Evolutionary conservation across 2,113 vertebrate genomes (phyloP).

Genomic region (Chaenogobius annularis): DNA sequence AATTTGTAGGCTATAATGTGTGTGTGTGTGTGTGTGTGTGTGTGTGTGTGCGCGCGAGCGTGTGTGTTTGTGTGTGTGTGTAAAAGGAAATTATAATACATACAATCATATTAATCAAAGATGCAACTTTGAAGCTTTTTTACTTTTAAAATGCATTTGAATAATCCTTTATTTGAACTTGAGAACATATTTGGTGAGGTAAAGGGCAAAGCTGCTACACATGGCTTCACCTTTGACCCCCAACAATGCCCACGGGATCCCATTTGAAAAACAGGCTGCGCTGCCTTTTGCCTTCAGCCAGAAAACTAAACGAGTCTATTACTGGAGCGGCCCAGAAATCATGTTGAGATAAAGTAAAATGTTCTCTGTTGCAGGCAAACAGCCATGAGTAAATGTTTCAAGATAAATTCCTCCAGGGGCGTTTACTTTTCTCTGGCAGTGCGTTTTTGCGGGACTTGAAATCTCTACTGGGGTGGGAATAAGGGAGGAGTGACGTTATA

Average conservation of each 20-base stretch:
- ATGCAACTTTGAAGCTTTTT: slow-evolving; percentile 57
- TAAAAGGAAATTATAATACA: slow-evolving; percentile 57
- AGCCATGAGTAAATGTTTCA: slow-evolving; percentile 54
- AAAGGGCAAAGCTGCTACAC: background rate
- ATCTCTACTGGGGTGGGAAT: slow-evolving; percentile 6
- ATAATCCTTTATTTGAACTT: slow-evolving; percentile 20
- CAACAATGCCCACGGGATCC: background rate
- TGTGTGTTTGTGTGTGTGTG: slow-evolving; percentile 9
- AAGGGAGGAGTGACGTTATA: background rate
- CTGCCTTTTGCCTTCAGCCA: slow-evolving; percentile 4
- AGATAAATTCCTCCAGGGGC: slow-evolving; percentile 57
- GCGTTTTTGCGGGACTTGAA: slow-evolving; percentile 19
- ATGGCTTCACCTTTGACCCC: slow-evolving; percentile 55
- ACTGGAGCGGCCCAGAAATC: slow-evolving; percentile 25
- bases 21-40: background rate
- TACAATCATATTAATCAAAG: slow-evolving; percentile 54
- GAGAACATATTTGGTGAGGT: slow-evolving; percentile 30
- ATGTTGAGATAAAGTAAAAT: slow-evolving; percentile 45
- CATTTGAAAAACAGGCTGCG: background rate
- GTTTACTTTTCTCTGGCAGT: slow-evolving; percentile 23
- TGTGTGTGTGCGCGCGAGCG: too few relatives aligned
- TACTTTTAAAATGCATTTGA: background rate
- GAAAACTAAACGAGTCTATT: slow-evolving; percentile 24
- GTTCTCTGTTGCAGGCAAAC: slow-evolving; percentile 43
- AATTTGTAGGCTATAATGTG: slow-evolving; percentile 43